Base-by-base conservation (phyloP, 1,140 invertebrate genomes). In the Drosophila sp. region DNA sequence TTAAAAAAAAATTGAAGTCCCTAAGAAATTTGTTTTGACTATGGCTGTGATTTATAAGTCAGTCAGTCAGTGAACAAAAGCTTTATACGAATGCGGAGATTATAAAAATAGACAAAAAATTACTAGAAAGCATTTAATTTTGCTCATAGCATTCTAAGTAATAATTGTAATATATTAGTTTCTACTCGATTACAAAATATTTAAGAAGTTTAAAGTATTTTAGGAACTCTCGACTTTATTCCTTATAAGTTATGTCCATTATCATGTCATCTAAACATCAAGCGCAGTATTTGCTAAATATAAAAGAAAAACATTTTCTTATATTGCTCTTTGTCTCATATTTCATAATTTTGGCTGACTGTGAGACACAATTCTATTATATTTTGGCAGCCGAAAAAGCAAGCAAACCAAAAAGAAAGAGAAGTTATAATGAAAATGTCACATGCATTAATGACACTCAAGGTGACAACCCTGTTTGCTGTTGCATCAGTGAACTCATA, bases 371-470 rank as follows among this genome's bases (percentile, higher is more conserved):
- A 36, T 65, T 72, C 53, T 43, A 25, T 50, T 63, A 34, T 57
- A 27, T 62, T 72, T 40, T 66, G 14, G 34, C 69, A 71, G 53
- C 29, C 34, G 13, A 72, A 51, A 57, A 41, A 27, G 53, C 38
- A 45, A 64, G 61, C 40, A 86, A 34, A 72, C 72, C 76, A 61
- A 72, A 78, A 69, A 53, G 53, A 72, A 65, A 66, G 36, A 66
- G 51, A 57, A 86, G 78, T 75, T 84, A 84, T 84, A 84, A 86
- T 86, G 82, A 84, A 84, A 84, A 86, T 86, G 81, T 84, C 81
- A 84, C 69, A 78, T 79, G 74, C 81, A 84, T 84, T 84, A 84
- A 84, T 84, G 81, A 87, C 81, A 84, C 81, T 86, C 82, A 84
- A 86, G 81, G 81, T 84, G 81, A 87, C 81, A 84, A 48, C 74